Base-by-base conservation (phyloP, 2,113 vertebrate genomes). In the Psammodynastes pulverulentus region DNA sequence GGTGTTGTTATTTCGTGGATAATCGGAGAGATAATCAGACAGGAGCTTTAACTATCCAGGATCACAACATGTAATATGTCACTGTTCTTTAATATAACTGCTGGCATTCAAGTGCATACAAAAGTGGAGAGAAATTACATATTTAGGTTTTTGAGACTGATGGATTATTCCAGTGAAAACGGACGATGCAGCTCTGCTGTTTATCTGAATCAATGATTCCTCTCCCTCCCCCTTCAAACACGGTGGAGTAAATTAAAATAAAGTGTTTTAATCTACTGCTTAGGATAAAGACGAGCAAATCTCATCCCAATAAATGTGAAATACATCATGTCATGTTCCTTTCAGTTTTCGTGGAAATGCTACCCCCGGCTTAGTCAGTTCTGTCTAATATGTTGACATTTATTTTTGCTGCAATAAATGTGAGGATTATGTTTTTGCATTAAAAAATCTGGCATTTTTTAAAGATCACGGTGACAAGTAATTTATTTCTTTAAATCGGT, bases 391-490 rank as follows among this genome's bases (percentile, higher is more conserved):
- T 97, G 97, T 97, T 98, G 98, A 97, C 97, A 98, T 98, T 98
- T 98, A 97, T 98, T 98, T 98, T 98, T 97, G 95, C 97, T 96
- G 96, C 97, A 98, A 97, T 98, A 97, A 98, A 97, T 98, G 98
- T 97, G 98, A 97, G 97, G 97, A 98, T 98, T 98, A 98, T 98
- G 98, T 97, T 97, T 98, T 98, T 98, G 96, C 97, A 97, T 98
- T 98, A 98, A 98, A 98, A 98, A 97, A 97, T 97, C 95, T 98
- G 97, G 97, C 97, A 97, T 97, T 98, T 98, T 98, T 98, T 97
- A 98, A 98, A 98, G 97, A 98, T 98, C 97, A 98, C 87, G 24
- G 96, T 97, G 98, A 98, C 98, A 98, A 98, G 97, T 97, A 97
- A 98, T 98, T 98, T 98, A 98, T 98, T 98, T 98, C 97, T 95